Evolutionary conservation across 2,113 vertebrate genomes (phyloP), one percentile per base, ranked within the genome.

Genomic region (Scytalopus superciliaris): DNA sequence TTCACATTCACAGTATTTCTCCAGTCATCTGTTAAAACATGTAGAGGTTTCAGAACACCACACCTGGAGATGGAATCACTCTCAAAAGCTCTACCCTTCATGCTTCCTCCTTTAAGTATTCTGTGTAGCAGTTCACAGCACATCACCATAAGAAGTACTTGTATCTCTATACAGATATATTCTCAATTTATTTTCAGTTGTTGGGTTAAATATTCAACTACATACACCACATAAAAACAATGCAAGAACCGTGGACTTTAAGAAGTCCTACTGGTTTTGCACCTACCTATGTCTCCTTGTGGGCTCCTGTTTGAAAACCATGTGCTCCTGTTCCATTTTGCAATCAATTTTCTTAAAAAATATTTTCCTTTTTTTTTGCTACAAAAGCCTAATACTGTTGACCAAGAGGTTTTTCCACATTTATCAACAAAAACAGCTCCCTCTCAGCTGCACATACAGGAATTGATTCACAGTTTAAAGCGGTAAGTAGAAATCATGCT

Each of bases 61-160:
- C 94, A 94, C 94, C 92, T 92, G 92, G 63, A 86, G 83, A 93
- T 70, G 85, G 92, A 93, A 93, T 88, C 79, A 68, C 42, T 92
- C 79, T 92, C 79, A 30, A 80, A 93, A 85, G 42, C 39, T 66
- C 50, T 76, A 73, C 53, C 28, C 23, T 76, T 87, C n/a, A 66
- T 1, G 1, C 14, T 57, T 90, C 40, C 45, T 88, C 63, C 50
- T 80, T 69, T 31, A 66, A 69, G 49, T 10, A 35, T 12, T 77
- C 66, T 0, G 0, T 1, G 4, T 3, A 81, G 64, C 78, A 81
- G 33, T 55, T 93, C 87, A 75, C 31, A 64, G n/a, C n/a, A 19
- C 5, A 16, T 66, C 28, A 90, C 31, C 28, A 33, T 30, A 70
- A 35, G 84, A 90, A 59, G 23, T 39, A 77, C 33, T 63, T 80